A percentile compares a stretch with the other conserved stretches of the same genome.
These are phyloP conservation scores for Anolis apletophallus DNA, from an alignment of 2,797 vertebrate species.

Conservation along the genomic window DNA sequence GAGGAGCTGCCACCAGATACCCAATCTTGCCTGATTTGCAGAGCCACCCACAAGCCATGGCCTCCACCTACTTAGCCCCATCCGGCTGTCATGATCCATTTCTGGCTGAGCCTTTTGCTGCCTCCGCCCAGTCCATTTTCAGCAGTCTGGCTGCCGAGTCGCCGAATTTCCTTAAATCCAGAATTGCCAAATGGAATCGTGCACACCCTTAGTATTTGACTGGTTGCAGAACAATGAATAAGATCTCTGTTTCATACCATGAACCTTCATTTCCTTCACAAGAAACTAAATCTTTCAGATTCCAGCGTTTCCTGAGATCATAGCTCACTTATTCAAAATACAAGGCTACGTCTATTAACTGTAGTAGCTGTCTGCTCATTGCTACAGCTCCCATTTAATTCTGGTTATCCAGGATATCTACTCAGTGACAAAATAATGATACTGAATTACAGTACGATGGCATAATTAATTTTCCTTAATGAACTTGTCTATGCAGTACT, in stretches of 20 bases:
- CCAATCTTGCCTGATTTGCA: too few species aligned
- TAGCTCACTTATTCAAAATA: neutral
- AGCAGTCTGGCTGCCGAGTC: too few species aligned
- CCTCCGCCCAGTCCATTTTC: too few species aligned
- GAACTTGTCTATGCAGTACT: neutral
- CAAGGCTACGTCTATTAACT: neutral
- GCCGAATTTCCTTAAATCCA: too few species aligned
- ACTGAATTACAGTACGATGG: slow-evolving; percentile 25
- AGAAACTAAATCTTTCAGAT: neutral
- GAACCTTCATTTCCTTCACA: neutral
- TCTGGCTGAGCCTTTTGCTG: too few species aligned
- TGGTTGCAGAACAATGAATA: neutral
- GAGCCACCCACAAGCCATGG: too few species aligned
- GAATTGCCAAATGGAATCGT: too few species aligned
- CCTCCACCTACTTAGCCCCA: too few species aligned
- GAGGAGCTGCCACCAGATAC: too few species aligned
- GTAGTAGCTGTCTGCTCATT: neutral
- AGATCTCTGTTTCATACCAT: neutral
- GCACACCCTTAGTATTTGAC: neutral
- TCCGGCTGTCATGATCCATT: too few species aligned
- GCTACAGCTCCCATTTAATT: neutral
- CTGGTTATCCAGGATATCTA: neutral
- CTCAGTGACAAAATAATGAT: slow-evolving; percentile 19
- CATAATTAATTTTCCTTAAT: slow-evolving; percentile 23
- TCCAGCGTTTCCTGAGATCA: neutral